Evolutionary conservation across 1,140 invertebrate genomes (phyloP).

Genomic region (Drosophila yakuba): DNA sequence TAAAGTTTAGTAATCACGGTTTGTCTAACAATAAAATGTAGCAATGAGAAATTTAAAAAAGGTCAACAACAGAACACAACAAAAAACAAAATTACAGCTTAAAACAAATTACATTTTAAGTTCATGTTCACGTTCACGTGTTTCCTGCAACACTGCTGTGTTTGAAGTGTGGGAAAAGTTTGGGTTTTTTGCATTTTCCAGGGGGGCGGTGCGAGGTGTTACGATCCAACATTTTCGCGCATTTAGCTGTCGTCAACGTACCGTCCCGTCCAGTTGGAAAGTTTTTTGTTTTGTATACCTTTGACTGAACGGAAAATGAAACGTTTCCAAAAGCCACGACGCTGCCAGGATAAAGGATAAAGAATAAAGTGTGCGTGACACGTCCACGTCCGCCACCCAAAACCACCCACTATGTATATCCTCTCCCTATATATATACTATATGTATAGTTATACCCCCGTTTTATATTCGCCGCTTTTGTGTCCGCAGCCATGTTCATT

Average conservation of each 20-base stretch:
- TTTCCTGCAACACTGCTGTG: slow-evolving; percentile 11
- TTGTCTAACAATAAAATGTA: not conserved
- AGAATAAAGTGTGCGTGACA: slow-evolving; percentile 77
- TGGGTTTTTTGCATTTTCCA: not conserved
- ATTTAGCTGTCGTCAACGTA: slow-evolving; percentile 64
- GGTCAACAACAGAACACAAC: not conserved
- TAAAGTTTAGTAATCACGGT: not conserved
- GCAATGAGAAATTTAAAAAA: slow-evolving; percentile 7
- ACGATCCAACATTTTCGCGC: slow-evolving; percentile 50
- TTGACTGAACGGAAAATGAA: slow-evolving; percentile 72
- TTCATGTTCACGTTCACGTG: slow-evolving; percentile 18
- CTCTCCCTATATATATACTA: not conserved
- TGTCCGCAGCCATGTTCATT: slow-evolving; percentile 50
- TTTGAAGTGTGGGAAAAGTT: not conserved
- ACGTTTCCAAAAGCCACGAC: slow-evolving; percentile 52
- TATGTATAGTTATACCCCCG: not conserved
- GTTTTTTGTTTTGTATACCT: slow-evolving; percentile 46
- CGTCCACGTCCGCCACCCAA: slow-evolving; percentile 25
- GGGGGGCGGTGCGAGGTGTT: not conserved
- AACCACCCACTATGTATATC: not conserved
- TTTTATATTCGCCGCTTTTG: slow-evolving; percentile 5
- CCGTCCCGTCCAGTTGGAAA: slow-evolving; percentile 20
- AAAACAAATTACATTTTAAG: slow-evolving; percentile 54
- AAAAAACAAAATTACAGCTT: slow-evolving; percentile 49
- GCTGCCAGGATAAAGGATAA: slow-evolving; percentile 59